Percentiles rank a stretch among this genome's conserved stretches.
These are phyloP conservation scores for Acleris literana DNA, from an alignment of 2,888 invertebrate genomes.

Conservation along the genomic window DNA sequence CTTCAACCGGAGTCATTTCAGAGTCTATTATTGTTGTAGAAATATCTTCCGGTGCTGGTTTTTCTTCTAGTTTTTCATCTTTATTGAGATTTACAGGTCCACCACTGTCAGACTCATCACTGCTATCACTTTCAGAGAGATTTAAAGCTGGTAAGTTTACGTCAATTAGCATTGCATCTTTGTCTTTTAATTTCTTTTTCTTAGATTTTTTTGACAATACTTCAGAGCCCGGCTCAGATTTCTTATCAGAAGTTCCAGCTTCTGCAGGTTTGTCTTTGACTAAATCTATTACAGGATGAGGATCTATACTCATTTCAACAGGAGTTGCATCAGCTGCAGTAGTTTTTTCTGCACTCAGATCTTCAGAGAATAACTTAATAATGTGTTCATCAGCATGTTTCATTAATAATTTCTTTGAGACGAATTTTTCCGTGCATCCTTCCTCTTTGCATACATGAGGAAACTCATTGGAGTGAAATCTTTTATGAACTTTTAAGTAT, in stretches of 20 bases:
- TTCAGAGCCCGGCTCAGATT: constrained; percentile 60
- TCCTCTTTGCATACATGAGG: constrained; percentile 89
- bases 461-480: constrained; percentile 88
- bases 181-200: constrained; percentile 76
- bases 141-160: constrained; percentile 90
- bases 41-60: constrained; percentile 48
- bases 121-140: constrained; percentile 93
- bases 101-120: constrained; percentile 84
- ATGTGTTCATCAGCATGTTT: constrained; percentile 88
- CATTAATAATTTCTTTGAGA: constrained; percentile 89
- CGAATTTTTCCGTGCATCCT: constrained; percentile 89
- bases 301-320: constrained; percentile 61
- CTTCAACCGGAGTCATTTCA: constrained; percentile 37
- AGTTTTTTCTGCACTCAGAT: constrained; percentile 59
- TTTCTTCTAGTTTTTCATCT: constrained; percentile 52
- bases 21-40: constrained; percentile 42
- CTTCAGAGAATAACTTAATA: constrained; percentile 61
- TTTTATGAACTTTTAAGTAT: constrained; percentile 92
- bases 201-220: constrained; percentile 70
- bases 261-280: constrained; percentile 66
- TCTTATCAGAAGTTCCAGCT: constrained; percentile 62
- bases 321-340: constrained; percentile 49
- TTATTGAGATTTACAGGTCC: constrained; percentile 53
- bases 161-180: constrained; percentile 76
- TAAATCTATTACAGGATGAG: constrained; percentile 68